Percentiles rank a stretch among this genome's conserved stretches.
Evolutionary conservation across 2,888 invertebrate species (phyloP).

Genomic region (Carterocephalus palaemon): DNA sequence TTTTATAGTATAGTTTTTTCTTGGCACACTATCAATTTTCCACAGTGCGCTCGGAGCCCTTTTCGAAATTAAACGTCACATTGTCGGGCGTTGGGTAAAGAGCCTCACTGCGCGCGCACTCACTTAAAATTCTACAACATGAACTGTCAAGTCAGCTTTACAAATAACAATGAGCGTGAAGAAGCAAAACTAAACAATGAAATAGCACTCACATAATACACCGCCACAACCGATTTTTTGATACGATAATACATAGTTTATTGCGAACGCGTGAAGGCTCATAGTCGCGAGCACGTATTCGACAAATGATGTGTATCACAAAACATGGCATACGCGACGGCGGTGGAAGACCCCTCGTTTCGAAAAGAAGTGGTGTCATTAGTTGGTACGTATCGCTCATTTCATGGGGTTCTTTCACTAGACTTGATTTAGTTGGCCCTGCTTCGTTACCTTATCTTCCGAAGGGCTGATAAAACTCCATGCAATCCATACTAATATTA

Average conservation of each 20-base stretch:
- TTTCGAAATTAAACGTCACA: slow-evolving; percentile 14
- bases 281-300: slow-evolving; percentile 4
- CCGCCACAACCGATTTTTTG: neutral
- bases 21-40: neutral
- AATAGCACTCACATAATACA: slow-evolving; percentile 9
- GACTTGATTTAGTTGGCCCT: too few species aligned
- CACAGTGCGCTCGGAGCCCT: neutral
- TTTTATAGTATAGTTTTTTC: neutral
- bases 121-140: slow-evolving; percentile 22
- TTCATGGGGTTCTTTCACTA: slow-evolving; percentile 4
- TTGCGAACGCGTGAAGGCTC: slow-evolving; percentile 2
- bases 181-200: slow-evolving; percentile 53
- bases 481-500: too few species aligned
- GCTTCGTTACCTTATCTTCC: too few species aligned
- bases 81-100: slow-evolving; percentile 11
- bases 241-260: slow-evolving; percentile 4
- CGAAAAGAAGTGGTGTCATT: slow-evolving; percentile 39
- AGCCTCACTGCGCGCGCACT: slow-evolving; percentile 20
- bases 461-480: too few species aligned
- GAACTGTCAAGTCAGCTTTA: slow-evolving; percentile 57
- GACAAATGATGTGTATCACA: slow-evolving; percentile 20
- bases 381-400: slow-evolving; percentile 8
- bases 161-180: slow-evolving; percentile 63
- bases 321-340: slow-evolving; percentile 9
- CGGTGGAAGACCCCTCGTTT: slow-evolving; percentile 24